Evolutionary conservation across 2,113 vertebrate genomes (phyloP).

Genomic region (Erythrolamprus reginae): DNA sequence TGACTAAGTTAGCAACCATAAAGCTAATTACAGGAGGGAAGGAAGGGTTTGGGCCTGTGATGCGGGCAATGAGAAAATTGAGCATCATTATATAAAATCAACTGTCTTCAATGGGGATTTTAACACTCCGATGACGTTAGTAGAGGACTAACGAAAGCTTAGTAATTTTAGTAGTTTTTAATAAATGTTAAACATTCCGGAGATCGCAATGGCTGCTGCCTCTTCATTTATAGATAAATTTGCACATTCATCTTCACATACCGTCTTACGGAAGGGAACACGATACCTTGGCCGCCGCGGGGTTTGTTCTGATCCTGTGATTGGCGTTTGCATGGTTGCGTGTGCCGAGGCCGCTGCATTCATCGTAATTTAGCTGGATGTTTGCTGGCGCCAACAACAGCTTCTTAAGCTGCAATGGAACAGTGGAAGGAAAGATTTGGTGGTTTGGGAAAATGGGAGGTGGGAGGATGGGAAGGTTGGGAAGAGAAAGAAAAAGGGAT

Average conservation of each 20-base stretch:
- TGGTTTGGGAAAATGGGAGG: background rate
- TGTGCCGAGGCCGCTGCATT: conserved; percentile 94
- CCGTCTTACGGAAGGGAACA: conserved; percentile 55
- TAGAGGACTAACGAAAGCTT: too few relatives aligned
- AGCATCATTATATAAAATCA: too few relatives aligned
- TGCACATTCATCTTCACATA: background rate
- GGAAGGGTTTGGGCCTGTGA: too few relatives aligned
- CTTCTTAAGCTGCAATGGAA: conserved; percentile 93
- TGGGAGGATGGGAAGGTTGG: conserved; percentile 30
- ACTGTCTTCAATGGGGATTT: too few relatives aligned
- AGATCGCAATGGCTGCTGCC: too few relatives aligned
- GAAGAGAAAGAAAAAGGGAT: conserved; percentile 28
- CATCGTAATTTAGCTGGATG: conserved; percentile 98
- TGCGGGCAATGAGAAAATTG: too few relatives aligned
- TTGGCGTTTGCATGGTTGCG: conserved; percentile 93
- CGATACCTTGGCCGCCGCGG: conserved; percentile 94
- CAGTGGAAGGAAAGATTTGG: conserved; percentile 38
- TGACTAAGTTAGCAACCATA: too few relatives aligned
- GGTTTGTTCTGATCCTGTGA: conserved; percentile 94
- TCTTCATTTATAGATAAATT: too few relatives aligned
- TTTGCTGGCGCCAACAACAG: conserved; percentile 97
- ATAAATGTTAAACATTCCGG: too few relatives aligned
- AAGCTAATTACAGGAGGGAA: too few relatives aligned
- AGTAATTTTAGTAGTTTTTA: too few relatives aligned
- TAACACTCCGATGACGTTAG: too few relatives aligned